phyloP scores from a whole-genome alignment of 2,113 vertebrate genomes.

The Setophaga petechia region DNA sequence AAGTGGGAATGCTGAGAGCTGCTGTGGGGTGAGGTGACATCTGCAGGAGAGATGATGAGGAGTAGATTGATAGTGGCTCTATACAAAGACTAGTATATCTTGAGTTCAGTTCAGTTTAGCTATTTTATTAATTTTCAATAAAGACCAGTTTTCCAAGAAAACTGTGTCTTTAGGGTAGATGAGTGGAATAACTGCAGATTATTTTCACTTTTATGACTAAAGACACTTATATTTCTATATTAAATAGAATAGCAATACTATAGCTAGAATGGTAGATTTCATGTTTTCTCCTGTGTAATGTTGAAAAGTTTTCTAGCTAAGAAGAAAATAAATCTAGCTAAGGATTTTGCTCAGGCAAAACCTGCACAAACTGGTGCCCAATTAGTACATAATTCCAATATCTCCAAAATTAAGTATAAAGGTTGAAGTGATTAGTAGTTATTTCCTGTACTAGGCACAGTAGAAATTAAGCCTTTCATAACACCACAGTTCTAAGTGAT shows the following conservation, averaged over 20 bases:
- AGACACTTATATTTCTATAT: not conserved
- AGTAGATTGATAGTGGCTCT: not conserved
- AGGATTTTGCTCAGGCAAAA: not conserved
- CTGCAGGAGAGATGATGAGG: not conserved
- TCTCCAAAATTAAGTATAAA: constrained; percentile 36
- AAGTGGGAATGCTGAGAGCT: not conserved
- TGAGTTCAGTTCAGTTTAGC: not conserved
- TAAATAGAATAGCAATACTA: not conserved
- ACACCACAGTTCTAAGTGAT: not conserved
- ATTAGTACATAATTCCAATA: not conserved
- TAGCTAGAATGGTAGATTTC: not conserved
- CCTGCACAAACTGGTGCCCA: not conserved
- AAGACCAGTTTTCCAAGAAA: not conserved
- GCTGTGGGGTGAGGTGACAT: not conserved
- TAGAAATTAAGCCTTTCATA: constrained; percentile 29
- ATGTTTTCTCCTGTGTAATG: not conserved
- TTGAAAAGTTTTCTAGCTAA: not conserved
- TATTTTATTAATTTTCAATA: not conserved
- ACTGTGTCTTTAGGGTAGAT: not conserved
- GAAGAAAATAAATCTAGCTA: not conserved
- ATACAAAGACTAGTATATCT: not conserved
- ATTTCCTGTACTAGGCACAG: constrained; percentile 12
- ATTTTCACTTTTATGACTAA: not conserved
- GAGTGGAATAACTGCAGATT: not conserved
- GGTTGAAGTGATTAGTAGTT: constrained; percentile 29